Base-by-base conservation (phyloP, 2,797 vertebrate species). In the Oreochromis grahami region DNA sequence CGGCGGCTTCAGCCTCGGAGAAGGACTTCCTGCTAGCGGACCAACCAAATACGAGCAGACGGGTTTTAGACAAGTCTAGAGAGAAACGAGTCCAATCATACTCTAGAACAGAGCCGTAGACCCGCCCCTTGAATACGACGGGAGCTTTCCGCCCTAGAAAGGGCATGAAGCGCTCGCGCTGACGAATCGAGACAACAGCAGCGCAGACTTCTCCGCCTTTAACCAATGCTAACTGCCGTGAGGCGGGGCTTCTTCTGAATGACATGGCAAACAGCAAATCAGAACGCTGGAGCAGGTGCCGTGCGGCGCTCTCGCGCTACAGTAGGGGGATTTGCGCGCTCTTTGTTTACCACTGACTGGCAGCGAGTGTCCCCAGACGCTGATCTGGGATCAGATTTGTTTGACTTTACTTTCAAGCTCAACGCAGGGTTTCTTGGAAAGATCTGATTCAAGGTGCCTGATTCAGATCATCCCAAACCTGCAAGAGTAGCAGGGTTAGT, bases 311-410 rank as follows among this genome's bases (percentile, higher is more conserved):
- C 90, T 94, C 89, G 92, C 92, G 88, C 88, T 91, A 76, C 78
- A 90, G 86, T 36, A 74, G 82, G 78, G 89, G 93, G 91, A 93
- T 93, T 94, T 94, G 93, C 87, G 91, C 94, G 93, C 94, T 87
- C 96, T 96, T 96, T 97, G 96, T 96, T 96, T 95, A 93, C 91
- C 89, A 82, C 78, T 77, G 80, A 53, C 82, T 60, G 86, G 80
- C 88, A 50, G 76, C 17, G 53, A 77, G 52, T 17, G 84, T 78
- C 84, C 17, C 78, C 84, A 92, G 86, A 92, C 91, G 45, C 90
- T 36, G 92, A 84, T 84, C 93, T 82, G 65, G 34, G 86, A 88
- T 89, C 90, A n/a, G 91, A 82, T 85, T 79, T 68, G 38, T 80
- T 76, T 29, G 56, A 72, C 7, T 84, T 29, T 11, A 10, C 36